Conservation (phyloP, 2,888 invertebrate genomes). For the Ommatoiulus sabulosus region DNA sequence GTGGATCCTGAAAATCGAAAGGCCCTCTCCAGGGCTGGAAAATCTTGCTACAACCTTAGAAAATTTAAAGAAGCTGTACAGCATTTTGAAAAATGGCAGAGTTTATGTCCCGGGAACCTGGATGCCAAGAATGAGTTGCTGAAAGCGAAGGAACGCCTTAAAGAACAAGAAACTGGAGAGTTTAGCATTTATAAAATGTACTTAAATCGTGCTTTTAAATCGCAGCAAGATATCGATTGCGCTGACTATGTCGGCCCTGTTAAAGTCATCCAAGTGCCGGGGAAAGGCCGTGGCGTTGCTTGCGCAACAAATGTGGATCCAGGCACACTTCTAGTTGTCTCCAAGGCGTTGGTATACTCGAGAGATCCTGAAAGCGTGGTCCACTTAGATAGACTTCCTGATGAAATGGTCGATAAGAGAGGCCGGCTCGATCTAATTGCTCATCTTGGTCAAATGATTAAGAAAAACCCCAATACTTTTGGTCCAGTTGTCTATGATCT, state of each 20-base stretch:
- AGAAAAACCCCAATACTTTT: background rate
- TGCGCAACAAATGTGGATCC: background rate
- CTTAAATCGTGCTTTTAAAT: background rate
- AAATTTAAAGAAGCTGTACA: background rate
- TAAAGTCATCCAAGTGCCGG: background rate
- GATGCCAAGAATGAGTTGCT: background rate
- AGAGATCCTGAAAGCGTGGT: background rate
- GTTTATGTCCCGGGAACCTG: background rate
- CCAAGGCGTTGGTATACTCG: background rate
- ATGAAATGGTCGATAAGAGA: background rate
- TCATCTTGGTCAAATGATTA: background rate
- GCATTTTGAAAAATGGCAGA: background rate
- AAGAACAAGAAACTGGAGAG: background rate
- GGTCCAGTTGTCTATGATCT: background rate
- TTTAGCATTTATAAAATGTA: background rate
- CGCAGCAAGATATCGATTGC: background rate
- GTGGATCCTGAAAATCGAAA: background rate
- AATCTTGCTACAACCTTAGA: background rate
- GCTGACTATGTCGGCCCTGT: slow-evolving; percentile 5
- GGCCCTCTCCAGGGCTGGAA: background rate
- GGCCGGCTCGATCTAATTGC: background rate
- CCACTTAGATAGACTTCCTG: background rate
- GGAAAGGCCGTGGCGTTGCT: slow-evolving; percentile 12
- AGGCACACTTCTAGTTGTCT: background rate
- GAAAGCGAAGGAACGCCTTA: background rate